A percentile compares a stretch with the other conserved stretches of the same genome.
Evolutionary conservation across 1,140 invertebrate species (phyloP).

Genomic region (Drosophila gunungcola): DNA sequence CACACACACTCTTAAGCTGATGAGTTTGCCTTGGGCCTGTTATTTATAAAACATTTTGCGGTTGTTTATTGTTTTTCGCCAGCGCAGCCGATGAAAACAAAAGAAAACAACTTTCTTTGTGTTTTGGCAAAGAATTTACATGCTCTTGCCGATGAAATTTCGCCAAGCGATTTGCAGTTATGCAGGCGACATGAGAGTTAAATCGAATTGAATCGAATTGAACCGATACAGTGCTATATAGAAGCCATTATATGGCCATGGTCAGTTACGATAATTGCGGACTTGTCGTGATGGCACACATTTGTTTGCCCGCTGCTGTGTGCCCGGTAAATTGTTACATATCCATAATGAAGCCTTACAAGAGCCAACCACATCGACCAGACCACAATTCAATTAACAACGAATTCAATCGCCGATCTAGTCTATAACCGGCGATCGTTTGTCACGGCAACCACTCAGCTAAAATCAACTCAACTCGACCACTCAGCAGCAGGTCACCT

Average conservation of each 20-base stretch:
- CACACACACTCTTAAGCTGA: slow-evolving; percentile 18
- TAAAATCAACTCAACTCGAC: slow-evolving; percentile 28
- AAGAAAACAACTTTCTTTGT: slow-evolving; percentile 48
- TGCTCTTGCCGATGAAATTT: slow-evolving; percentile 12
- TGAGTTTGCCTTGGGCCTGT: slow-evolving; percentile 28
- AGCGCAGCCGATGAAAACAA: slow-evolving; percentile 19
- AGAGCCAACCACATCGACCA: background rate
- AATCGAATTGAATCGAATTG: background rate
- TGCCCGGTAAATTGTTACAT: slow-evolving; percentile 20
- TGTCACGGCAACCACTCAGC: slow-evolving; percentile 34
- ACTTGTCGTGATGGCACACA: slow-evolving; percentile 18
- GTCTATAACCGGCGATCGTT: slow-evolving; percentile 40
- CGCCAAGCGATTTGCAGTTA: background rate
- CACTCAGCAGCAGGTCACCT: slow-evolving; percentile 45
- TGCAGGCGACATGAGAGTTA: slow-evolving; percentile 5
- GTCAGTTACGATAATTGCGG: slow-evolving; percentile 35
- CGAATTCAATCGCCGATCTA: slow-evolving; percentile 25
- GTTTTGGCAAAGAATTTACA: slow-evolving; percentile 34
- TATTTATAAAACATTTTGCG: slow-evolving; percentile 55
- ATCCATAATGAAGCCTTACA: slow-evolving; percentile 51
- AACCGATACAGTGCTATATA: background rate
- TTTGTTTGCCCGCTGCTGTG: slow-evolving; percentile 1
- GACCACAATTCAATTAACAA: slow-evolving; percentile 50
- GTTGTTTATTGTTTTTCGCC: slow-evolving; percentile 30
- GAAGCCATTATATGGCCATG: slow-evolving; percentile 28